Base-by-base conservation (phyloP, 2,888 invertebrate species). In the Sipunculus nudus region DNA sequence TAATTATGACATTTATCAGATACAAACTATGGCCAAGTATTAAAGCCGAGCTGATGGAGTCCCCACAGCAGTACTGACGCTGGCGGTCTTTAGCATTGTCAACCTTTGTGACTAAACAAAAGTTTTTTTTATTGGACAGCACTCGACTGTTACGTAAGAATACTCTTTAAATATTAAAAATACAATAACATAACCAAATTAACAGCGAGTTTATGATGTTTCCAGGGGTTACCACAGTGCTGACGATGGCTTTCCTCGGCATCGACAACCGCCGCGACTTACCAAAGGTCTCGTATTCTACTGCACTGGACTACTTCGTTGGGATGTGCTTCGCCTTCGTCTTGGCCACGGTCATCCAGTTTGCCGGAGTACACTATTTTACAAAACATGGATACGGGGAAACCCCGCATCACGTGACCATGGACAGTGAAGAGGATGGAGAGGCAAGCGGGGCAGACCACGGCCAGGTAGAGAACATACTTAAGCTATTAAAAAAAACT, bases 311-410 rank as follows among this genome's bases (percentile, higher is more conserved):
- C 78, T 91, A 91, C 77, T 93, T 92, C 80, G 91, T 93, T 2
- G 91, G 91, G 76, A 86, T 91, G 25, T 91, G 91, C 21, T 92
- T 92, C 78, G 89, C 88, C 2, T 75, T 75, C 58, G 67, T 77
- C 3, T 93, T 96, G 75, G 94, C 94, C 0, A 94, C 95, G 0
- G 87, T 96, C 1, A 85, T 96, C 23, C 94, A 96, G 82, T 96
- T 96, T 76, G 95, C 96, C n/a, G 93, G 93, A 0, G 96, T 96
- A 0, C 96, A 96, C 85, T 96, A 94, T 83, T 94, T 94, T 79
- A 96, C 96, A n/a, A 92, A 92, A 83, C 53, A 58, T 25, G 92
- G 92, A 26, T 91, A 90, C 4, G 92, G 92, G 0, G 92, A 92
- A 60, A 45, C 55, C 10, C 28, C 41, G 16, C 38, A n/a, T n/a